Evolutionary conservation across 2,113 vertebrate genomes (phyloP), one percentile per base, ranked within the genome.

Genomic region (Lathamus discolor): DNA sequence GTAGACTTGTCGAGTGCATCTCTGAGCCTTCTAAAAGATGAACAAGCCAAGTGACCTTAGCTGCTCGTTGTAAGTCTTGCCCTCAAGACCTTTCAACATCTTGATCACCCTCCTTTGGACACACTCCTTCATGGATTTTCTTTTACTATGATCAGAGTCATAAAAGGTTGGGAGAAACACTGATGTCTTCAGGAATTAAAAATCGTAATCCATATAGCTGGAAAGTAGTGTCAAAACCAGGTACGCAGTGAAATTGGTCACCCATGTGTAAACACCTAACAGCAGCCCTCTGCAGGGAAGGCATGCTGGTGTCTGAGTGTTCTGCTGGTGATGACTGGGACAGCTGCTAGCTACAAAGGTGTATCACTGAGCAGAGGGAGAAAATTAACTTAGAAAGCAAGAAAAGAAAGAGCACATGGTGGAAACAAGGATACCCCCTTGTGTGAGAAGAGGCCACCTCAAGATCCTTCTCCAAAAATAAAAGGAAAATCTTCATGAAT

Each of bases 241-340:
- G 86, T 86, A 93, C 63, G 51, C 57, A 67, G 62, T 83, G 73
- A 93, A 92, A 55, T 86, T 92, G 73, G 82, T 86, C 89, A 93
- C 67, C 62, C 41, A 28, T 61, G 44, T 66, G 51, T 49, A 75
- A 84, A 70, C 28, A 33, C 41, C 67, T 49, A 87, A 81, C 74
- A 80, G 63, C 61, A 79, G 33, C 69, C 43, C 79, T 76, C 51
- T 80, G 74, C 73, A 67, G 83, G 74, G 41, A 75, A 49, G 63
- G 79, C 70, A 67, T 35, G 74, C 44, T 80, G 57, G 35, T 87
- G 46, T 86, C 76, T 64, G 44, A 54, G 49, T 33, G 67, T 64
- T 86, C 88, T 83, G 76, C 78, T 78, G 80, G 70, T 43, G 61
- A 68, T 49, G n/a, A 69, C 72, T 61, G 57, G 81, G 67, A 83